Base-by-base conservation (phyloP, 1,140 invertebrate species). In the Lepidurus packardi region DNA sequence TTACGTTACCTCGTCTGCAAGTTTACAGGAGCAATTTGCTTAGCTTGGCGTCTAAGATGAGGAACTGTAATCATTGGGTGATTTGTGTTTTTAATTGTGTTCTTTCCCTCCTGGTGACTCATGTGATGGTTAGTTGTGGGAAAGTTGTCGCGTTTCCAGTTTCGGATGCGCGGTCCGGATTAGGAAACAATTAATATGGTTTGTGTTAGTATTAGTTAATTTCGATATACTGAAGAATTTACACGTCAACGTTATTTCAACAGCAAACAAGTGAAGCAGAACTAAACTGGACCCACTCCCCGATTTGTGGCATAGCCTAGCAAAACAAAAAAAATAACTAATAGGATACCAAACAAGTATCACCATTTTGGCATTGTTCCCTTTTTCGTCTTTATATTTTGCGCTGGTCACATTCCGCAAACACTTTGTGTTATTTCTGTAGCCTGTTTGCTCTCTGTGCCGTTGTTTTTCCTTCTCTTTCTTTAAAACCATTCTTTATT, bases 81-180 rank as follows among this genome's bases (percentile, higher is more conserved):
- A 65, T 65, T 65, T 65, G 53, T 65, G 53, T 65, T 65, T 65
- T 65, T 65, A 65, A 65, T 65, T 65, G 53, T 65, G 53, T 65
- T 65, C 53, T 65, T 65, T 65, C 53, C 53, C 53, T 13, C 53
- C 53, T 65, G 53, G 53, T 65, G 53, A 65, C 53, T 65, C 53
- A 21, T 65, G 53, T 65, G 53, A 65, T 65, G 53, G 53, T 65
- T 65, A 9, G 53, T 65, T 65, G 9, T 65, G 53, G 53, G 53
- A 65, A 65, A 65, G 53, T n/a, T 47, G 45, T 47, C 45, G 13
- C 21, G 53, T 65, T 65, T 13, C 53, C 21, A 7, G 13, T 21
- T 21, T 13, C 13, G 16, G 13, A 11, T 13, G 53, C n/a, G 53
- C 53, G 53, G n/a, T 65, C 8, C 1, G 53, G 16, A 13, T n/a